Conservation (phyloP, 1,140 invertebrate species). For the Philotrypesis tridentata region DNA sequence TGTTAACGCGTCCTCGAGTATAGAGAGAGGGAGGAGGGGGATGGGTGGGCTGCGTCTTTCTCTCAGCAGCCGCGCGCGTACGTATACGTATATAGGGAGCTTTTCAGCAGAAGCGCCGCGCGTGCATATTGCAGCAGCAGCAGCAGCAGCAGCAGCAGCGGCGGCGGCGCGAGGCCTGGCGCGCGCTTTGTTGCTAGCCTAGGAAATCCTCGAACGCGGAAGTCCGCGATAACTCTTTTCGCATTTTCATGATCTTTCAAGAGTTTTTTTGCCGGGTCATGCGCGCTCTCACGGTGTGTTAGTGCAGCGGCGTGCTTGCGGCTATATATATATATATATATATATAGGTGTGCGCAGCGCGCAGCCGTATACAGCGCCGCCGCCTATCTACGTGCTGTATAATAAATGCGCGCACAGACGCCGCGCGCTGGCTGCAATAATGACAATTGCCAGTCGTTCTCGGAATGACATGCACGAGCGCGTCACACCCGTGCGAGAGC, state of each 20-base stretch:
- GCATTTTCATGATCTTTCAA: neutral
- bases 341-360: too few species aligned
- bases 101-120: neutral
- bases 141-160: too few species aligned
- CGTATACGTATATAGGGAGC: neutral
- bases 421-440: conserved; percentile 51
- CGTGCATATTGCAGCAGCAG: neutral
- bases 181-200: neutral
- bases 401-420: conserved; percentile 33
- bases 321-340: too few species aligned
- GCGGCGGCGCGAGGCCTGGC: too few species aligned
- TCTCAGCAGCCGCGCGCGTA: neutral
- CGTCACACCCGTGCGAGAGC: conserved; percentile 43
- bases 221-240: neutral
- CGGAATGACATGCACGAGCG: conserved; percentile 54
- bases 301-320: too few species aligned
- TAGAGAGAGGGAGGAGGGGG: neutral
- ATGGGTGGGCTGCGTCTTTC: neutral
- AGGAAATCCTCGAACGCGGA: neutral
- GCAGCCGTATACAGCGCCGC: too few species aligned
- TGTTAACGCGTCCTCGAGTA: conserved; percentile 9
- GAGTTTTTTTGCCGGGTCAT: neutral
- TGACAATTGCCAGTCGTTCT: conserved; percentile 57
- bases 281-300: too few species aligned
- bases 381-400: conserved; percentile 18